A percentile compares a stretch with the other conserved stretches of the same genome.
These are phyloP conservation scores for Amphiprion clarkii DNA, from an alignment of 2,797 vertebrate species.

Conservation along the genomic window DNA sequence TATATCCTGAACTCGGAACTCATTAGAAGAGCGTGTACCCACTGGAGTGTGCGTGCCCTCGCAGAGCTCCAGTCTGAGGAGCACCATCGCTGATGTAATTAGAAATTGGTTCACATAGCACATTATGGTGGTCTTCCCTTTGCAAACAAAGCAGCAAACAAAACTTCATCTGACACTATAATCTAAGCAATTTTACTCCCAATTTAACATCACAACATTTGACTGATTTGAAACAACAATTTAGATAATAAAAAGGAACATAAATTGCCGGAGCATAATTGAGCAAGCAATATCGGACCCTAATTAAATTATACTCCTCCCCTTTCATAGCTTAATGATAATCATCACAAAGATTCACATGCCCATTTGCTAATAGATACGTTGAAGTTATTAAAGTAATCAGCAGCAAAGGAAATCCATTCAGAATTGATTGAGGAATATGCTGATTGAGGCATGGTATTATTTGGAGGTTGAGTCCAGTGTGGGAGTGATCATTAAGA, in stretches of 20 bases:
- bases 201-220: conserved; percentile 32
- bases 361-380: conserved; percentile 79
- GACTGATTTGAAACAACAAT: conserved; percentile 64
- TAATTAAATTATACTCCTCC: conserved; percentile 77
- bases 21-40: conserved; percentile 61
- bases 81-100: conserved; percentile 66
- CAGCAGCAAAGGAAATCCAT: conserved; percentile 80
- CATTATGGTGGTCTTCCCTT: conserved; percentile 55
- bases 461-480: conserved; percentile 79
- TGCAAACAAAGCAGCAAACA: conserved; percentile 55
- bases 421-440: conserved; percentile 82
- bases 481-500: conserved; percentile 85
- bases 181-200: conserved; percentile 43
- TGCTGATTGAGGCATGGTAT: conserved; percentile 79
- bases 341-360: conserved; percentile 77
- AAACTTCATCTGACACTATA: conserved; percentile 48
- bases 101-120: conserved; percentile 66
- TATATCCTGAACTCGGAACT: conserved; percentile 56
- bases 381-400: conserved; percentile 83
- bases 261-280: conserved; percentile 51
- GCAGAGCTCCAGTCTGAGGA: conserved; percentile 53
- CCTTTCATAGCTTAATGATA: conserved; percentile 72
- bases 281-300: conserved; percentile 59
- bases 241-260: conserved; percentile 68
- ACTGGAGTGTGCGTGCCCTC: conserved; percentile 54